Evolutionary conservation across 2,888 invertebrate genomes (phyloP).

Genomic region (Unio pictorum): DNA sequence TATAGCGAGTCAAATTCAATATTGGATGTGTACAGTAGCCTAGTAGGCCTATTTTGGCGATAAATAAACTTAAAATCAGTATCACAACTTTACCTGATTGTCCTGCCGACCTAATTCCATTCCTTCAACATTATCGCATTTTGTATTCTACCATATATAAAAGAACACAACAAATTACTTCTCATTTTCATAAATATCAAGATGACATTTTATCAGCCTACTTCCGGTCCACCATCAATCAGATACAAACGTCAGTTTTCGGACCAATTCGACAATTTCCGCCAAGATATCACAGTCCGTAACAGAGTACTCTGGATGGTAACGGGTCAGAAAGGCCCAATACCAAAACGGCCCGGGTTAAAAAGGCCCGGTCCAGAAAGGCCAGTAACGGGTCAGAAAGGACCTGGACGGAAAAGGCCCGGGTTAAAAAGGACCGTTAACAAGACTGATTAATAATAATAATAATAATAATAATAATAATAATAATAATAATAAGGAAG

Average conservation of each 20-base stretch:
- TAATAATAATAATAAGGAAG: too few relatives aligned
- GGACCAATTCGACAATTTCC: conserved; percentile 10
- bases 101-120: conserved; percentile 58
- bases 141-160: conserved; percentile 9
- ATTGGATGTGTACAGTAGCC: not conserved
- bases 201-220: conserved; percentile 35
- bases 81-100: conserved; percentile 41
- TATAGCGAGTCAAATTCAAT: too few relatives aligned
- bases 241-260: conserved; percentile 9
- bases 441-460: too few relatives aligned
- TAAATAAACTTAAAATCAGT: not conserved
- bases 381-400: too few relatives aligned
- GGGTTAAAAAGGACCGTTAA: too few relatives aligned
- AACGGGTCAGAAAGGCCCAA: too few relatives aligned
- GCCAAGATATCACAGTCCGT: not conserved
- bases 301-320: too few relatives aligned
- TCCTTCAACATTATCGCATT: conserved; percentile 30
- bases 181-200: conserved; percentile 18
- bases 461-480: too few relatives aligned
- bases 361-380: too few relatives aligned
- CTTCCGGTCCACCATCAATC: conserved; percentile 53
- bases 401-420: too few relatives aligned
- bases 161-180: conserved; percentile 7
- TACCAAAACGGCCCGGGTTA: too few relatives aligned
- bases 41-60: not conserved